Conservation (phyloP, 2,113 vertebrate species). For the Empidonax traillii region DNA sequence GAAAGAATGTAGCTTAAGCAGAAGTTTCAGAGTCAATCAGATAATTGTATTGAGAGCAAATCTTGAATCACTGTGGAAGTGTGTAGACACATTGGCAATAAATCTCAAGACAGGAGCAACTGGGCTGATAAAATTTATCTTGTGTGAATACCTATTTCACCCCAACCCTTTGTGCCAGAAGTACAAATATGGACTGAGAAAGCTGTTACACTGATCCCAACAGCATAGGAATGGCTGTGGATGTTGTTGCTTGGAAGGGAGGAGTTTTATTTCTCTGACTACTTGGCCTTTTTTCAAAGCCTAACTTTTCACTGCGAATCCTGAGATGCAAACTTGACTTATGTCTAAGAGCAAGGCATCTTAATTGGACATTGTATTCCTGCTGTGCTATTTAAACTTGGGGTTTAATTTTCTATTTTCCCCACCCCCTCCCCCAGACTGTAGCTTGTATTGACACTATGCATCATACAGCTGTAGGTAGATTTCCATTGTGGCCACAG, state of each 20-base stretch:
- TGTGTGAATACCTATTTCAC: not conserved
- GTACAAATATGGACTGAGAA: not conserved
- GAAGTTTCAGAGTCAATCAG: not conserved
- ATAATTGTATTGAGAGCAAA: not conserved
- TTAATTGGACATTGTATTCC: not conserved
- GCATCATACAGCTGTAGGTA: not conserved
- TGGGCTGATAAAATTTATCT: not conserved
- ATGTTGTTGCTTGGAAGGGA: not conserved
- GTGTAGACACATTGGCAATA: not conserved
- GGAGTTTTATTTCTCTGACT: not conserved
- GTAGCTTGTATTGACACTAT: not conserved
- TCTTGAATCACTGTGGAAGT: not conserved
- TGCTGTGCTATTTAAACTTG: not conserved
- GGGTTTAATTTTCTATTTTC: not conserved
- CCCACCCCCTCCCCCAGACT: too few relatives aligned
- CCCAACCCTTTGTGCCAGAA: not conserved
- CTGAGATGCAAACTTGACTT: not conserved
- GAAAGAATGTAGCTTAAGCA: not conserved
- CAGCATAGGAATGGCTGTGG: not conserved
- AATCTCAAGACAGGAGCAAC: not conserved
- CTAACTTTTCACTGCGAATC: not conserved
- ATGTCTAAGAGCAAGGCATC: not conserved
- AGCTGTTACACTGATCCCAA: accelerated
- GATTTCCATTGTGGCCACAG: not conserved
- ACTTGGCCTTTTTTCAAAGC: not conserved